Percentiles rank a stretch among this genome's conserved stretches.
phyloP scores from a whole-genome alignment of 2,113 vertebrate genomes.

The Paedocypris sp. region DNA sequence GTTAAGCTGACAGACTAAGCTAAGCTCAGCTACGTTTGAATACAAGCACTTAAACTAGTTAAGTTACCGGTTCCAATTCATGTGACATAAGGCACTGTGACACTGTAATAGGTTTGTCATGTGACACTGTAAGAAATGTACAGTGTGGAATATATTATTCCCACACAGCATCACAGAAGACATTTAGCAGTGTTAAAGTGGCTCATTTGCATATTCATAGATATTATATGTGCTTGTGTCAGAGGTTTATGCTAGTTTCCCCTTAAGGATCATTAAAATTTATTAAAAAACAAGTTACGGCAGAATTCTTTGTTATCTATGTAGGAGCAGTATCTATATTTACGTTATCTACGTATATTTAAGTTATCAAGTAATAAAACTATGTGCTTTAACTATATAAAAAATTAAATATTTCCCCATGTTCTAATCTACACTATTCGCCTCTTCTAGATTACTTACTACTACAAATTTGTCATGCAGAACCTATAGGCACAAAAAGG shows the following conservation, averaged over 20 bases:
- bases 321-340: too few species aligned
- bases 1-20: slow-evolving; percentile 26
- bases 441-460: too few species aligned
- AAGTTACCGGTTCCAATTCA: neutral
- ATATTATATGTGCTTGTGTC: neutral
- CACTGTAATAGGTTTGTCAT: neutral
- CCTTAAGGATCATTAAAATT: neutral
- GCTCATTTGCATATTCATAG: slow-evolving; percentile 10
- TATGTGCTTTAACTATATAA: too few species aligned
- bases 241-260: neutral
- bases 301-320: neutral
- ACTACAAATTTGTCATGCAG: too few species aligned
- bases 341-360: too few species aligned
- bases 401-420: too few species aligned
- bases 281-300: neutral
- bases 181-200: neutral
- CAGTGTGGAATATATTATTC: neutral
- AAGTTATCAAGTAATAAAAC: too few species aligned
- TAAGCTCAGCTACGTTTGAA: neutral
- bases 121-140: neutral
- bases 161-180: neutral
- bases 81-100: neutral
- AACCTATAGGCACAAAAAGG: neutral
- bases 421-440: too few species aligned
- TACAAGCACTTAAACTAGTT: neutral